Conservation (phyloP, 2,797 vertebrate genomes). For the Oryzias dopingdopingensis region DNA sequence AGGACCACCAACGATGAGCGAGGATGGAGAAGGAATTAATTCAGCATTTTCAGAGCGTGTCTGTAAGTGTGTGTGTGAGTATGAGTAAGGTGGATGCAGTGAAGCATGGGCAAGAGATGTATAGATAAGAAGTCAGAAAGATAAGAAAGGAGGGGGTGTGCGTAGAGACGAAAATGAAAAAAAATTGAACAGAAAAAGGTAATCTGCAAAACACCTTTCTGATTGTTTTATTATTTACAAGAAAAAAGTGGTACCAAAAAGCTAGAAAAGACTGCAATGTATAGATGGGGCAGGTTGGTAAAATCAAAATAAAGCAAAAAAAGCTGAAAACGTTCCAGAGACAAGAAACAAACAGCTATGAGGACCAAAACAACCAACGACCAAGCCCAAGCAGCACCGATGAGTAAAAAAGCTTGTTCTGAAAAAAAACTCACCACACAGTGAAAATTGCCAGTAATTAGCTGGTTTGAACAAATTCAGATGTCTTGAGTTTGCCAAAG, state of each 20-base stretch:
- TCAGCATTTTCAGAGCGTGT: conserved; percentile 33
- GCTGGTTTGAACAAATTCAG: conserved; percentile 62
- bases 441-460: conserved; percentile 35
- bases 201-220: conserved; percentile 13
- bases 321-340: too few species aligned
- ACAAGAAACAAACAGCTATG: too few species aligned
- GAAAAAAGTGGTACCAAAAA: conserved; percentile 25
- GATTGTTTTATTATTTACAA: conserved; percentile 24
- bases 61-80: conserved; percentile 5
- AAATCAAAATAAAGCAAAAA: background rate
- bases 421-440: conserved; percentile 13
- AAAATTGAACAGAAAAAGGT: conserved; percentile 1
- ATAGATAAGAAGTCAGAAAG: conserved; percentile 34
- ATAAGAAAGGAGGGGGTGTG: conserved; percentile 9
- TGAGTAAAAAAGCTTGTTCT: conserved; percentile 34
- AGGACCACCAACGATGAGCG: conserved; percentile 45
- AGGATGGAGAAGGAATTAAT: conserved; percentile 57
- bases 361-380: too few species aligned
- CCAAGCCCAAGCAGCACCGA: conserved; percentile 22
- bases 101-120: conserved; percentile 19
- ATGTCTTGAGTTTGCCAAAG: conserved; percentile 61
- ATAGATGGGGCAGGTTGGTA: background rate
- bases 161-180: conserved; percentile 12
- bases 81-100: conserved; percentile 4
- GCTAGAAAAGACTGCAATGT: conserved; percentile 8